Evolutionary conservation across 2,797 vertebrate genomes (phyloP), one percentile per base, ranked within the genome.

Genomic region (Enteromius radiatus): DNA sequence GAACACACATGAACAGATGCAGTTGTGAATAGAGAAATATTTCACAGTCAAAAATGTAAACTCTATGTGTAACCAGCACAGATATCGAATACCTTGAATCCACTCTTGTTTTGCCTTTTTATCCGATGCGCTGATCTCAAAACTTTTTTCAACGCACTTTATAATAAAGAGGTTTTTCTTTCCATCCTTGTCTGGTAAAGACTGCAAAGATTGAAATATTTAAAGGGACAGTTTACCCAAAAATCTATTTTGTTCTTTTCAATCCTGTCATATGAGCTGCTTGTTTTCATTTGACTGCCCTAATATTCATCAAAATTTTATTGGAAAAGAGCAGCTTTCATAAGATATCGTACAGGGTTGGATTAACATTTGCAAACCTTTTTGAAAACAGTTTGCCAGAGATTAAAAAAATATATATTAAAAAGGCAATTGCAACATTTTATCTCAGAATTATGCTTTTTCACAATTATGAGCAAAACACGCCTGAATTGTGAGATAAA

Each of bases 71-170:
- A 19, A 63, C 28, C 12, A 19, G 47, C 19, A 23, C 36, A 23
- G 23, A 49, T 12, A 3, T 38, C 56, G 4, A 33, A 52, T 33
- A 14, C 21, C 97, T 91, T 98, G 97, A 88, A 99, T 97, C 98
- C 98, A 99, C 86, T 99, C 98, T 89, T 98, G 98, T 80, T 96
- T 98, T 91, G 97, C 98, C 94, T 98, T 99, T 91, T 98, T 99
- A 92, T 99, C 98, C 1, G 97, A 97, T 3, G 95, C 97, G 73
- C 95, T 98, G 91, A 99, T 98, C 91, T 99, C 98, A 89, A 97
- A 98, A 86, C 94, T 96, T 91, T 99, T 99, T 9, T 96, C 95
- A 5, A 94, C 91, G 69, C 96, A 97, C 88, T 95, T 98, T 90
- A 99, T 94, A 86, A 97, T 92, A 83, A 98, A 96, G 81, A 99